Conservation (phyloP, 2,888 invertebrate species). For the Branchipolynoe longqiensis region DNA sequence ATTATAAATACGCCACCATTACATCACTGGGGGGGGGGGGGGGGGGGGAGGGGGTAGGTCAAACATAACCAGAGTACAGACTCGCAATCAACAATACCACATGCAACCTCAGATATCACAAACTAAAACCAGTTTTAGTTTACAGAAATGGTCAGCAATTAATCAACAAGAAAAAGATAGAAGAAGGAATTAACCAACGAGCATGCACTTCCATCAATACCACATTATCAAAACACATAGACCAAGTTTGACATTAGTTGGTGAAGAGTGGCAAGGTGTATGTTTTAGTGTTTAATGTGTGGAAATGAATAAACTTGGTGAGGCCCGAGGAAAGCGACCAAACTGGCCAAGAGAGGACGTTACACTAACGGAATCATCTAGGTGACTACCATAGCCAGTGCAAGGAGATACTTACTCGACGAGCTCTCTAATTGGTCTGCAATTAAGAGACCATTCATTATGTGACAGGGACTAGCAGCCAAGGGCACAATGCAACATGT, state of each 20-base stretch:
- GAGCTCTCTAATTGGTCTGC: constrained; percentile 47
- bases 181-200: not conserved
- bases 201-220: not conserved
- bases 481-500: too few relatives aligned
- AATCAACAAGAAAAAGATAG: not conserved
- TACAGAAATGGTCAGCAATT: not conserved
- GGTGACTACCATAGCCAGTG: constrained; percentile 30
- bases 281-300: constrained; percentile 36
- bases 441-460: constrained; percentile 14
- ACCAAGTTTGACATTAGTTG: constrained; percentile 23
- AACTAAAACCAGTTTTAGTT: constrained; percentile 17
- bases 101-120: not conserved
- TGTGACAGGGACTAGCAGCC: too few relatives aligned
- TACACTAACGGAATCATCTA: constrained; percentile 21
- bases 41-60: not conserved
- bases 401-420: constrained; percentile 33
- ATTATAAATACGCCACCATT: too few relatives aligned
- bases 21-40: not conserved
- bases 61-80: not conserved
- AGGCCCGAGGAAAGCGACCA: constrained; percentile 3
- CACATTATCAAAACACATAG: too few relatives aligned
- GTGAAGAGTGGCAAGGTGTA: not conserved
- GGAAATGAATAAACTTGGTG: not conserved
- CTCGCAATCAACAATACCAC: not conserved
- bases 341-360: constrained; percentile 2